Evolutionary conservation across 2,888 invertebrate genomes (phyloP).

Genomic region (Drosophila pullipes): DNA sequence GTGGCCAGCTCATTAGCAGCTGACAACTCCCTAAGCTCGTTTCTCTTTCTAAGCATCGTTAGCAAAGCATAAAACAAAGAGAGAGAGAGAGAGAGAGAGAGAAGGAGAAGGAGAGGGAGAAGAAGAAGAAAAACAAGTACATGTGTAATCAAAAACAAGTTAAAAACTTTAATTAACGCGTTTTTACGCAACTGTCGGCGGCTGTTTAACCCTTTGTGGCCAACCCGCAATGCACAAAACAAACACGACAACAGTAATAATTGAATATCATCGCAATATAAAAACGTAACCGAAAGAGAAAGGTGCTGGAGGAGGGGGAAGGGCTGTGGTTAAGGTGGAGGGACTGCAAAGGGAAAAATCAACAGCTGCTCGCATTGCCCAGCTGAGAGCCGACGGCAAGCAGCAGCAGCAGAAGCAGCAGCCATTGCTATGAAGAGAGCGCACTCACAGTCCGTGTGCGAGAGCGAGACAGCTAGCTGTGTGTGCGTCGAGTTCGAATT

Average conservation of each 20-base stretch:
- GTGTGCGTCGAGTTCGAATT: conserved; percentile 50
- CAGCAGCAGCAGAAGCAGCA: conserved; percentile 29
- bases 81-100: neutral
- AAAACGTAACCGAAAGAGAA: conserved; percentile 59
- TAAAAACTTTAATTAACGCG: conserved; percentile 79
- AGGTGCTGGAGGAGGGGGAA: neutral
- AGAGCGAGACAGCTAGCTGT: conserved; percentile 51
- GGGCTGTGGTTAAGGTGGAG: neutral
- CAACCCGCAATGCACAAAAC: conserved; percentile 63
- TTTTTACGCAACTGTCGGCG: conserved; percentile 80
- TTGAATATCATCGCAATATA: conserved; percentile 80
- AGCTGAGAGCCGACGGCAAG: conserved; percentile 64
- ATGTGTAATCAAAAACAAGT: conserved; percentile 69
- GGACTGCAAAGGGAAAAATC: conserved; percentile 68
- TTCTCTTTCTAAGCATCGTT: conserved; percentile 20
- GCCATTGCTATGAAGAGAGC: conserved; percentile 66
- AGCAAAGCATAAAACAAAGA: conserved; percentile 38
- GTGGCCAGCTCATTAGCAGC: conserved; percentile 68
- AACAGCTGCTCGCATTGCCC: conserved; percentile 70
- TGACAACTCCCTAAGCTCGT: conserved; percentile 52
- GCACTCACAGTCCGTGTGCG: conserved; percentile 24
- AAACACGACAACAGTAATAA: conserved; percentile 81
- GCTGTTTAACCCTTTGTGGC: conserved; percentile 74
- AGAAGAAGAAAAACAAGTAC: conserved; percentile 20
- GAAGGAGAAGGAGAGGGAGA: neutral